Evolutionary conservation across 2,888 invertebrate genomes (phyloP).

Genomic region (Phymatocera aterrima): DNA sequence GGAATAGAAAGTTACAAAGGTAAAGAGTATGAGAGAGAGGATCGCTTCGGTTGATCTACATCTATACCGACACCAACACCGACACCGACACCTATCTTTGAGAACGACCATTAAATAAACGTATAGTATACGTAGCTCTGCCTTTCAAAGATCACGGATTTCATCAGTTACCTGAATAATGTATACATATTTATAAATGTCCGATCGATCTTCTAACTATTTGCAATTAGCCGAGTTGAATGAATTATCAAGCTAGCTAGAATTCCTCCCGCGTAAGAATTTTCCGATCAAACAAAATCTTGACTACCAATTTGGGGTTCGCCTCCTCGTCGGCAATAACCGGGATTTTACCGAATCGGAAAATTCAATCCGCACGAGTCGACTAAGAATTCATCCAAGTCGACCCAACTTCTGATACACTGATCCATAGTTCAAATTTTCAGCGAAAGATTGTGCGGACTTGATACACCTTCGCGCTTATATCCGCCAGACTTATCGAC

Average conservation of each 20-base stretch:
- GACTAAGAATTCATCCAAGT: too few relatives aligned
- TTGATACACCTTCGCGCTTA: too few relatives aligned
- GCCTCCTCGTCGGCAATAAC: too few relatives aligned
- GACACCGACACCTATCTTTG: too few relatives aligned
- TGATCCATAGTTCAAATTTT: constrained; percentile 4
- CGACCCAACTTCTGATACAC: too few relatives aligned
- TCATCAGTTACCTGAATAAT: constrained; percentile 11
- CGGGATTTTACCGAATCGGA: too few relatives aligned
- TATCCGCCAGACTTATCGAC: neutral
- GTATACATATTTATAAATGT: neutral
- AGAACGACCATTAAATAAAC: too few relatives aligned
- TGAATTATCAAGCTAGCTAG: neutral
- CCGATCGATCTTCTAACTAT: neutral
- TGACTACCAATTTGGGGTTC: too few relatives aligned
- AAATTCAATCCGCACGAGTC: too few relatives aligned
- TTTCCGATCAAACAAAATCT: neutral
- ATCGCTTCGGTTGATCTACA: constrained; percentile 41
- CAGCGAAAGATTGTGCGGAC: neutral
- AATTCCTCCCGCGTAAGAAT: too few relatives aligned
- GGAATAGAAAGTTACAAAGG: constrained; percentile 43
- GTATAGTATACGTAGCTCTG: too few relatives aligned
- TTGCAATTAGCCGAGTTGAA: neutral
- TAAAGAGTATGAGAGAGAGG: constrained; percentile 30
- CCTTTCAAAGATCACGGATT: constrained; percentile 39
- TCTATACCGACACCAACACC: too few relatives aligned